phyloP scores from a whole-genome alignment of 2,888 invertebrate genomes.

The Hydrotaea cyrtoneurina region DNA sequence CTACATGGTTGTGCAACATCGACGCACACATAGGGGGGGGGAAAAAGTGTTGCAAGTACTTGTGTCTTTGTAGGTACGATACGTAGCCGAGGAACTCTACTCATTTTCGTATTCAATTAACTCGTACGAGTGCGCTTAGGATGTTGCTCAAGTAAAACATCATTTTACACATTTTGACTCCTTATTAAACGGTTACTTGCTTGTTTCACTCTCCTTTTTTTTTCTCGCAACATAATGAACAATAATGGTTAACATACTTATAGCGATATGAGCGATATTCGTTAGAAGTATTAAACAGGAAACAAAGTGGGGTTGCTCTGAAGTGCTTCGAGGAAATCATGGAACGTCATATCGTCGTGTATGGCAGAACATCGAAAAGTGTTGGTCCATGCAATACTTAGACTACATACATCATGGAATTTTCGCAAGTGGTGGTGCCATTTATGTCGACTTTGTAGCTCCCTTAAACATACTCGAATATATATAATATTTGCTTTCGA shows the following conservation, averaged over 20 bases:
- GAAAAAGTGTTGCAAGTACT: slow-evolving; percentile 13
- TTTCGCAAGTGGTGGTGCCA: too few relatives aligned
- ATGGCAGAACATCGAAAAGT: not conserved
- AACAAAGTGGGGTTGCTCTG: not conserved
- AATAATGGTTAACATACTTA: slow-evolving; percentile 58
- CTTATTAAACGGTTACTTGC: slow-evolving; percentile 50
- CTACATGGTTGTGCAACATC: slow-evolving; percentile 13
- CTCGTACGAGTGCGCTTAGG: slow-evolving; percentile 52
- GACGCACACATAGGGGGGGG: not conserved
- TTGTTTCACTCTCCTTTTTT: slow-evolving; percentile 30
- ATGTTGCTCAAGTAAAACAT: slow-evolving; percentile 57
- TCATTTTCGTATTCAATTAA: slow-evolving; percentile 65
- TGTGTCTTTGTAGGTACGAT: too few relatives aligned
- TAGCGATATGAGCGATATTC: slow-evolving; percentile 11
- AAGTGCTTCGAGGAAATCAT: not conserved
- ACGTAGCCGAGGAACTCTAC: slow-evolving; percentile 48
- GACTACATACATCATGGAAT: too few relatives aligned
- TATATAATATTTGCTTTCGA: too few relatives aligned
- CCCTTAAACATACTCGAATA: too few relatives aligned
- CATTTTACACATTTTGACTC: slow-evolving; percentile 28
- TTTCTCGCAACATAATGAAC: slow-evolving; percentile 57
- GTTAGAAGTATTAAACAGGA: not conserved
- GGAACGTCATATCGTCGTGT: not conserved
- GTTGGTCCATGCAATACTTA: slow-evolving; percentile 6
- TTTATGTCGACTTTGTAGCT: too few relatives aligned